Evolutionary conservation across 2,797 vertebrate species (phyloP), one percentile per base, ranked within the genome.

Genomic region (Danio choprae): DNA sequence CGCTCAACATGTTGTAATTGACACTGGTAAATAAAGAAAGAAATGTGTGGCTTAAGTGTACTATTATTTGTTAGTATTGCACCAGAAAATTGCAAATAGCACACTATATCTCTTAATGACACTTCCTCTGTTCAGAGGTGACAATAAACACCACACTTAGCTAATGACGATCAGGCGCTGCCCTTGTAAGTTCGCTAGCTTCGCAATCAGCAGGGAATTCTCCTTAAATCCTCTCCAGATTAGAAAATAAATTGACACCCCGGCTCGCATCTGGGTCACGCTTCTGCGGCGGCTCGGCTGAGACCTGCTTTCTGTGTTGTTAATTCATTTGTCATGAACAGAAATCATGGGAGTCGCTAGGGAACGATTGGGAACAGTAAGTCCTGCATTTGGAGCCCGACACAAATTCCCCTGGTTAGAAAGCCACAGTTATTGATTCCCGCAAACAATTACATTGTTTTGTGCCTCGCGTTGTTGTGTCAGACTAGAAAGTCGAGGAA

Each of bases 211-310:
- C 76, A 62, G 91, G 91, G 92, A 92, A 92, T 92, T 87, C 85
- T 79, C 83, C 84, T 83, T 83, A 91, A 90, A 92, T 93, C 89
- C 85, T 84, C 85, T 86, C 87, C 89, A 90, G 91, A 93, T 92
- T 89, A 91, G 89, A 91, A 92, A 92, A 92, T 91, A 91, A 92
- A 93, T 93, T 90, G 90, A 89, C 87, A 87, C 84, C 87, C 82
- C 85, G 81, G 87, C 91, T 90, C 40, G 86, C 89, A 93, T 92
- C 86, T 92, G 90, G 92, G 91, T 92, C 92, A 90, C 73, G 84
- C 84, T 85, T 89, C 83, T 85, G 86, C 87, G 87, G 86, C 81
- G 7, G 73, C 74, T 84, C 83, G 84, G 81, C 88, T 85, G 84
- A 82, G 88, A 88, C 90, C 89, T 89, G 88, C 87, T 89, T 90